Percentiles rank a stretch among this genome's conserved stretches.
Evolutionary conservation across 2,113 vertebrate genomes (phyloP).

Genomic region (Clarias magur): DNA sequence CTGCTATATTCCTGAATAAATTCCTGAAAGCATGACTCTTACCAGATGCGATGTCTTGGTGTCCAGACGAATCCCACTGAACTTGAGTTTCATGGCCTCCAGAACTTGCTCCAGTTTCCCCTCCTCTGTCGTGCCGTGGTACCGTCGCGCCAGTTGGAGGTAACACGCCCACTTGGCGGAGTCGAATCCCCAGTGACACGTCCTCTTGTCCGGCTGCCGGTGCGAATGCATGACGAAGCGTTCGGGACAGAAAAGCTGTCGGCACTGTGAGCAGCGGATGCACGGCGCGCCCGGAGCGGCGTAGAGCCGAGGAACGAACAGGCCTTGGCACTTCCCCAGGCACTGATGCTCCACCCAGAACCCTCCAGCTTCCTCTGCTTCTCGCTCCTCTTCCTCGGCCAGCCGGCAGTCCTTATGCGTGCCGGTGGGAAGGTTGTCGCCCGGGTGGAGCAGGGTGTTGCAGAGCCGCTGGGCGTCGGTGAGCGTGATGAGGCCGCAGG

Average conservation of each 20-base stretch:
- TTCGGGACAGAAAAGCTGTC: constrained; percentile 82
- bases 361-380: constrained; percentile 79
- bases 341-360: constrained; percentile 87
- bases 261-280: constrained; percentile 84
- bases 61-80: constrained; percentile 60
- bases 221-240: constrained; percentile 88
- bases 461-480: constrained; percentile 88
- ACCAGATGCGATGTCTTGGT: constrained; percentile 61
- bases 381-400: constrained; percentile 72
- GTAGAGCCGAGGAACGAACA: constrained; percentile 83
- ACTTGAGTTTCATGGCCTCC: constrained; percentile 85
- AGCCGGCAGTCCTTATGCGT: constrained; percentile 57
- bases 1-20: background rate
- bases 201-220: constrained; percentile 84
- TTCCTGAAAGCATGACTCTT: background rate
- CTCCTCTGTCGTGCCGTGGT: constrained; percentile 77
- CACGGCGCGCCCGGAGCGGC: constrained; percentile 77
- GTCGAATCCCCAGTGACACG: constrained; percentile 89
- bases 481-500: constrained; percentile 83
- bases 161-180: constrained; percentile 86
- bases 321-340: constrained; percentile 85
- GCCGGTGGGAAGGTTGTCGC: constrained; percentile 67
- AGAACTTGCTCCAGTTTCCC: constrained; percentile 75
- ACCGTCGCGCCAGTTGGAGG: constrained; percentile 83
- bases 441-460: constrained; percentile 81